Evolutionary conservation across 2,113 vertebrate species (phyloP), one percentile per base, ranked within the genome.

Genomic region (Butorides virescens): DNA sequence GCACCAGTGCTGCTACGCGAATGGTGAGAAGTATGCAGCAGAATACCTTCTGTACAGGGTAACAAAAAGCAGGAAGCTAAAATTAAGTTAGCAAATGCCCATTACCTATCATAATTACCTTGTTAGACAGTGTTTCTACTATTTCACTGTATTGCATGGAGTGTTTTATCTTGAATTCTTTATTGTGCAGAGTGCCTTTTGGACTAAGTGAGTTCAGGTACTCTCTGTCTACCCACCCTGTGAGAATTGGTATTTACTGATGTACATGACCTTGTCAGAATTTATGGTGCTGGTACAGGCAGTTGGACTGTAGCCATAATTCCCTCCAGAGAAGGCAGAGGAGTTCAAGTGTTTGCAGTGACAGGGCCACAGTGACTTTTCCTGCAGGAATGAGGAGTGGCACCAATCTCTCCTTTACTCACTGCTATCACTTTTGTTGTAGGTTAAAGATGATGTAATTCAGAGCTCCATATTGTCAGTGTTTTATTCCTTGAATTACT

Each of bases 391-490:
- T 44, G 58, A 92, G 50, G 15, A 89, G 39, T 6, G 4, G 55
- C 42, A 79, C 15, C 20, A 44, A 13, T 76, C n/a, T 92, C 29
- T 77, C 21, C 30, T 76, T 90, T 91, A 70, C 37, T 82, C 32
- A 66, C 15, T 56, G 18, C 7, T 42, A 39, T 80, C 29, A 44
- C 53, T 82, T 75, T 76, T 70, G 59, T 27, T 32, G 50, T 76
- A 93, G 58, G 39, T 95, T 95, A 93, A 92, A 89, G 52, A 79
- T 96, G 73, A 93, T 93, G 66, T 89, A 76, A 92, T 91, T 95
- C 86, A 81, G 62, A 91, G 46, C 32, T 91, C 53, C 30, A 30
- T 73, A 49, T 71, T 91, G 46, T 18, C 49, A 47, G 14, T 55
- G n/a, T 23, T 92, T 91, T 79, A 44, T 73, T 87, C 42, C 14